Evolutionary conservation across 2,888 invertebrate species (phyloP), one percentile per base, ranked within the genome.

Genomic region (Nowickia ferox): DNA sequence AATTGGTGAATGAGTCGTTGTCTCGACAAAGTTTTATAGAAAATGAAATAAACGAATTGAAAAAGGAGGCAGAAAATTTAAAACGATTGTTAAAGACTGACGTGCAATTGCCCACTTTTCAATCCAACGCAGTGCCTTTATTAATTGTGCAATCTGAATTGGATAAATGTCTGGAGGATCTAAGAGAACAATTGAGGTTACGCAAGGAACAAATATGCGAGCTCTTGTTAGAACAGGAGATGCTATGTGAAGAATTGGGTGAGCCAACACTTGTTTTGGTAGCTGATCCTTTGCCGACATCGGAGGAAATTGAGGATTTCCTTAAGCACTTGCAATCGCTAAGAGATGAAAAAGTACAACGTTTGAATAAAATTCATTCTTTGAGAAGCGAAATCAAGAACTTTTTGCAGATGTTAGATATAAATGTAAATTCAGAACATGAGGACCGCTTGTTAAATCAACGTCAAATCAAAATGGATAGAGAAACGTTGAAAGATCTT

Each of bases 401-500:
- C 6, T 90, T 93, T 15, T 90, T 93, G 19, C 88, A 90, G 19
- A 90, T 93, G 72, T 88, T 94, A 1, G 92, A 93, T 17, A 86
- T 93, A 6, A 57, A 89, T 11, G 86, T 91, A 9, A 88, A 84
- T 17, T 89, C 89, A 0, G 90, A 91, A 22, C 82, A 88, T 0
- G 92, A 93, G 5, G 89, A 91, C 66, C 89, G 90, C 0, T 76
- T 95, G 1, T 91, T 93, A 0, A 93, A 93, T 76, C 93, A 93
- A 30, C 90, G 92, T 0, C 90, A 93, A 22, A 95, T 96, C 90
- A 93, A 94, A 77, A 94, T 95, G 5, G 95, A 94, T 0, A 94
- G 94, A 75, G 92, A 93, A 15, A 96, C 96, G 83, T 95, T 96
- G 94, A 93, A 93, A 69, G 93, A 94, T 48, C 91, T 96, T 0